A percentile compares a stretch with the other conserved stretches of the same genome.
Evolutionary conservation across 2,888 invertebrate genomes (phyloP).

Genomic region (Lasioglossum pauxillum): DNA sequence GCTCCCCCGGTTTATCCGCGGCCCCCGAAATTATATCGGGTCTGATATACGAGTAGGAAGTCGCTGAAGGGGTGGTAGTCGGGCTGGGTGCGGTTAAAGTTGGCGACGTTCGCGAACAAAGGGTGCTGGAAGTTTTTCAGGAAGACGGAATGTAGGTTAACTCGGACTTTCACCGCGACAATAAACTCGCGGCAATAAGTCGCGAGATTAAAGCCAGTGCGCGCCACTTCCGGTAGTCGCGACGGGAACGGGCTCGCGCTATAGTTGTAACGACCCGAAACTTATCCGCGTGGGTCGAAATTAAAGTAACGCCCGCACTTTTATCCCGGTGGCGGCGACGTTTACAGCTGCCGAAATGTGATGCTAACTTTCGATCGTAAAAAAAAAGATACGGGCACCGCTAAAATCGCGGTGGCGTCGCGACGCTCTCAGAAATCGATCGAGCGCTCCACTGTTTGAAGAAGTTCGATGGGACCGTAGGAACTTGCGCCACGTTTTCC

Average conservation of each 20-base stretch:
- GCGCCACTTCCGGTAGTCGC: conserved; percentile 30
- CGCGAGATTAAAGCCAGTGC: conserved; percentile 61
- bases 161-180: conserved; percentile 55
- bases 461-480: background rate
- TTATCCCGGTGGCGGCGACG: conserved; percentile 34
- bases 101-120: conserved; percentile 17
- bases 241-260: conserved; percentile 3
- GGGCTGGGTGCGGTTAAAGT: background rate
- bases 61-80: background rate
- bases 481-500: background rate
- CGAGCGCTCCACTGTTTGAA: background rate
- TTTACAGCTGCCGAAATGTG: conserved; percentile 48
- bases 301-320: conserved; percentile 58
- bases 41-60: background rate
- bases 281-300: conserved; percentile 41
- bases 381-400: conserved; percentile 31
- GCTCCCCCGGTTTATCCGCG: conserved; percentile 13
- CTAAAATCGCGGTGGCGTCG: conserved; percentile 27
- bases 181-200: conserved; percentile 62
- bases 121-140: conserved; percentile 51
- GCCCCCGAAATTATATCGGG: background rate
- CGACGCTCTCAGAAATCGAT: background rate
- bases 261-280: conserved; percentile 32
- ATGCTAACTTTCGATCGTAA: conserved; percentile 52
- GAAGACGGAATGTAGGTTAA: conserved; percentile 53